A percentile compares a stretch with the other conserved stretches of the same genome.
Evolutionary conservation across 2,797 vertebrate species (phyloP).

Genomic region (Potorous gilbertii): DNA sequence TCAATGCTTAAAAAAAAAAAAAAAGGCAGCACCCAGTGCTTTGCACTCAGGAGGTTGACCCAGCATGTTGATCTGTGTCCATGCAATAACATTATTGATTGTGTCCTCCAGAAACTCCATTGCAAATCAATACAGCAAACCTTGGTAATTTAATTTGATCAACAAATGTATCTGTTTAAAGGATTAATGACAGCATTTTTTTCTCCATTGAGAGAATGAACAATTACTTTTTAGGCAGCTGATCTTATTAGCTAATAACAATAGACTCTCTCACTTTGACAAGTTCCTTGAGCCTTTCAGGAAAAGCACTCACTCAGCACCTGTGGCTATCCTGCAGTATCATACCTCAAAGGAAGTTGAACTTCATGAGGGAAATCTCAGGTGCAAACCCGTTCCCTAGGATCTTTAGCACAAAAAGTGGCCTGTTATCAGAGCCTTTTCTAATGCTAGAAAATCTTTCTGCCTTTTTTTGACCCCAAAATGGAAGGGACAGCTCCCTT

Average conservation of each 20-base stretch:
- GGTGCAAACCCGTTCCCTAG: neutral
- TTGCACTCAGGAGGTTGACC: neutral
- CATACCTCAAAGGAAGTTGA: neutral
- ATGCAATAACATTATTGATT: neutral
- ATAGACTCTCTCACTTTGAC: conserved; percentile 2
- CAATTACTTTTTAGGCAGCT: conserved; percentile 37
- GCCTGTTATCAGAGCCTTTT: neutral
- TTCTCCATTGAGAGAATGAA: conserved; percentile 48
- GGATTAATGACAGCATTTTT: conserved; percentile 39
- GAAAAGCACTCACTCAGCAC: neutral
- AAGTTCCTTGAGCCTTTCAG: neutral
- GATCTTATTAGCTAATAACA: conserved; percentile 55
- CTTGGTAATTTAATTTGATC: conserved; percentile 40
- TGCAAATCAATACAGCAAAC: conserved; percentile 26
- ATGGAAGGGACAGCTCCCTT: neutral
- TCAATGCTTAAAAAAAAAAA: neutral
- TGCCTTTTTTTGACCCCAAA: neutral
- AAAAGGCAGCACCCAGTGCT: fast-evolving
- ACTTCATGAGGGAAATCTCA: neutral
- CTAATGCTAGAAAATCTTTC: neutral
- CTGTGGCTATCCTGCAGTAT: neutral
- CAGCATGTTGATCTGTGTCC: conserved; percentile 12
- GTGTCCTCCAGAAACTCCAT: neutral
- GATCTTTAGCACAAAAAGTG: neutral
- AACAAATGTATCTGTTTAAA: conserved; percentile 58